Conservation (phyloP, 2,113 vertebrate genomes). For the Trematomus loennbergii region DNA sequence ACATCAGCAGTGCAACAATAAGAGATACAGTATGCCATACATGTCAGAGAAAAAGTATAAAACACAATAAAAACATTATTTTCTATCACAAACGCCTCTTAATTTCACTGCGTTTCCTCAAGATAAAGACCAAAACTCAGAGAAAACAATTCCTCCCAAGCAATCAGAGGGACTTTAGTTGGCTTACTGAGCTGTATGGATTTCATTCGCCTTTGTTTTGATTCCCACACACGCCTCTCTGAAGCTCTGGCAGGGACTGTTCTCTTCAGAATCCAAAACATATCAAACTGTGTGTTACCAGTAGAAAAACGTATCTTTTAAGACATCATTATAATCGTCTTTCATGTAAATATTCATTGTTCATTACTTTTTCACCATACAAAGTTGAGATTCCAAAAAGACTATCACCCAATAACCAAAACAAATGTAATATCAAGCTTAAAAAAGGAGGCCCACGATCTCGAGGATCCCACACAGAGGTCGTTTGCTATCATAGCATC, state of each 20-base stretch:
- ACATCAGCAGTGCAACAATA: background rate
- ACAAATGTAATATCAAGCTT: background rate
- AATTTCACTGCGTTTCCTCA: background rate
- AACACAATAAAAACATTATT: background rate
- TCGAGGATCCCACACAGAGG: too few relatives aligned
- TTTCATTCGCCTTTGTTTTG: conserved; percentile 41
- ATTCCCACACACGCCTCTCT: conserved; percentile 53
- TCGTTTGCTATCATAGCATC: too few relatives aligned
- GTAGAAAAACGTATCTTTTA: background rate
- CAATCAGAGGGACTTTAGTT: conserved; percentile 8
- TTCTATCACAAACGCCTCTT: background rate
- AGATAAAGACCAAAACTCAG: conserved; percentile 8
- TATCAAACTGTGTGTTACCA: conserved; percentile 9
- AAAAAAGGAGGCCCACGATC: background rate
- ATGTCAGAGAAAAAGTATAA: background rate
- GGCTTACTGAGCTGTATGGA: conserved; percentile 45
- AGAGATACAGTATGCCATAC: background rate
- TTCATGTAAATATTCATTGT: background rate
- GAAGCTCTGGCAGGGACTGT: conserved; percentile 45
- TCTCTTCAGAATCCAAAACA: conserved; percentile 33
- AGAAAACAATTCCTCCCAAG: conserved; percentile 21
- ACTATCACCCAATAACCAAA: too few relatives aligned
- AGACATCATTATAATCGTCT: background rate
- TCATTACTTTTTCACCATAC: background rate
- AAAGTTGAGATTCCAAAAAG: background rate